phyloP scores from a whole-genome alignment of 2,888 invertebrate genomes.

The Lamellibrachia satsuma region DNA sequence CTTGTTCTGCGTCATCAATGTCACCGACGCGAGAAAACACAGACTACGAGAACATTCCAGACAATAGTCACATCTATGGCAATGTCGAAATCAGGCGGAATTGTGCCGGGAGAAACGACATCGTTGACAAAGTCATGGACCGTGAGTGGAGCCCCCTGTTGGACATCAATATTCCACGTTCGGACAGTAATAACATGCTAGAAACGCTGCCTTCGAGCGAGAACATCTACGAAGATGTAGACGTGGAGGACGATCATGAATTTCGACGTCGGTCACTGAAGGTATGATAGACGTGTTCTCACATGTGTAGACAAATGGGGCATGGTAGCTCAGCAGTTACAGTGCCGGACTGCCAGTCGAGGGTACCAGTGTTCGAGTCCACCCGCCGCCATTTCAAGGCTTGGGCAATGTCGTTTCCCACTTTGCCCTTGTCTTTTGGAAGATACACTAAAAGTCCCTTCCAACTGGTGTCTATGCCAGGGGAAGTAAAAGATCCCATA shows the following conservation, averaged over 20 bases:
- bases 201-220: not conserved
- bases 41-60: not conserved
- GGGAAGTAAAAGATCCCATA: too few relatives aligned
- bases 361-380: not conserved
- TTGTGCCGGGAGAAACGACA: not conserved
- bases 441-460: too few relatives aligned
- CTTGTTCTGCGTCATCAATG: not conserved
- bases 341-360: not conserved
- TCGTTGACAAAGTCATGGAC: not conserved
- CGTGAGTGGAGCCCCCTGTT: slow-evolving; percentile 6
- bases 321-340: not conserved
- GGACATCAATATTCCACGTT: not conserved
- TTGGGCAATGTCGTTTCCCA: not conserved
- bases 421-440: not conserved
- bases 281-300: not conserved
- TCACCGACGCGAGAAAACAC: not conserved
- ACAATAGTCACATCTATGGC: not conserved
- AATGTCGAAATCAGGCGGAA: not conserved
- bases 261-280: not conserved
- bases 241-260: not conserved
- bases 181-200: not conserved
- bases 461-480: too few relatives aligned
- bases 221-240: not conserved
- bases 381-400: not conserved
- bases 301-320: not conserved